Evolutionary conservation across 1,140 invertebrate species (phyloP), one percentile per base, ranked within the genome.

Genomic region (Drosophila subpulchrella): DNA sequence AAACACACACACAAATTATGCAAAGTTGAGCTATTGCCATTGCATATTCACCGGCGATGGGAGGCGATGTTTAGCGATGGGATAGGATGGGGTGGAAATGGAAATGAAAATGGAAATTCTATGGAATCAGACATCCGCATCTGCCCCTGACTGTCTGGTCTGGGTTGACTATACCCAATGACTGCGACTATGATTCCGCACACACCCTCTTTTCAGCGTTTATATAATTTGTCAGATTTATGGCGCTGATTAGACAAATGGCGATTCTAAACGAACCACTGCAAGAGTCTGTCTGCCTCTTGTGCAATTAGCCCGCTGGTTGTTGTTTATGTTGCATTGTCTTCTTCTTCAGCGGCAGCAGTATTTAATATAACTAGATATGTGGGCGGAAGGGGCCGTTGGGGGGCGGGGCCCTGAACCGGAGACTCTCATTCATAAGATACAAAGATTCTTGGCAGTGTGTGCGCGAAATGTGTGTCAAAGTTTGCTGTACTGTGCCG

Each of bases 221-320:
- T 75, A 79, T 79, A 78, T 78, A 84, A 88, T 88, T 88, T 88
- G 84, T 89, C 83, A 77, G 83, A 88, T 88, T 88, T 88, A 88
- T 83, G 84, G 53, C 63, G 63, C 34, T 79, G 84, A 88, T 88
- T 88, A 67, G 70, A 74, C 74, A 78, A 78, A 65, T 75, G 80
- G 58, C 72, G 61, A 81, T 82, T 82, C 80, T 83, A 83, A 75
- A 48, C 76, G 78, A 81, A 66, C 42, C 56, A 66, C 47, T 24
- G 36, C 65, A 58, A 56, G 53, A 71, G 44, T 15, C 48, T 41
- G 39, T n/a, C 24, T 55, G 57, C 38, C 55, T 84, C 81, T 84
- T 86, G 36, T 86, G 82, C 82, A 85, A 85, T 82, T 86, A 78
- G 78, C 82, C 75, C 57, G 50, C 50, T 53, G 83, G 63, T 75